Conservation (phyloP, 2,888 invertebrate species). For the Strigamia maritima region DNA sequence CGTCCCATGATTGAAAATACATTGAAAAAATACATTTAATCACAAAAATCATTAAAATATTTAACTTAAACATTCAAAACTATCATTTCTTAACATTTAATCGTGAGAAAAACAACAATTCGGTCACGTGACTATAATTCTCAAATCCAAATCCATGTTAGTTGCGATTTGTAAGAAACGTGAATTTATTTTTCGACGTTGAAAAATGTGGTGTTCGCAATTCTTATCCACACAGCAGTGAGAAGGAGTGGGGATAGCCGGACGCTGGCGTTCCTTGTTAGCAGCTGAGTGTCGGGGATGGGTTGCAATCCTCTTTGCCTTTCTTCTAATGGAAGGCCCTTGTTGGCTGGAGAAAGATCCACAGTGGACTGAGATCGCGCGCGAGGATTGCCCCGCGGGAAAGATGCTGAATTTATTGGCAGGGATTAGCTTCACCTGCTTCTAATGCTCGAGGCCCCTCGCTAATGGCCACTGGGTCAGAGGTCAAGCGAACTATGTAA, state of each 20-base stretch:
- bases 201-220: background rate
- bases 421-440: slow-evolving; percentile 30
- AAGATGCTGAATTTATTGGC: slow-evolving; percentile 34
- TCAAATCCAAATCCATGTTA: too few species aligned
- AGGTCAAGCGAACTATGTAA: slow-evolving; percentile 25
- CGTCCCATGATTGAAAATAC: too few species aligned
- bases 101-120: too few species aligned
- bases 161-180: background rate
- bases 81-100: background rate
- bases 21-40: too few species aligned
- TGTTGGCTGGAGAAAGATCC: slow-evolving; percentile 34
- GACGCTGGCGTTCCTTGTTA: slow-evolving; percentile 29
- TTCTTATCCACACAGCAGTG: background rate
- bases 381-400: slow-evolving; percentile 31
- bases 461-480: slow-evolving; percentile 25
- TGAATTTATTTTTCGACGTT: background rate
- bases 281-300: slow-evolving; percentile 23
- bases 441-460: slow-evolving; percentile 26
- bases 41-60: too few species aligned
- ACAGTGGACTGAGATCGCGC: slow-evolving; percentile 25
- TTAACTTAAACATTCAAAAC: too few species aligned
- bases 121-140: too few species aligned
- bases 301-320: slow-evolving; percentile 31
- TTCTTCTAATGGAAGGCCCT: slow-evolving; percentile 34
- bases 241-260: background rate